A percentile compares a stretch with the other conserved stretches of the same genome.
phyloP scores from a whole-genome alignment of 2,113 vertebrate species.

The Nesoenas mayeri region DNA sequence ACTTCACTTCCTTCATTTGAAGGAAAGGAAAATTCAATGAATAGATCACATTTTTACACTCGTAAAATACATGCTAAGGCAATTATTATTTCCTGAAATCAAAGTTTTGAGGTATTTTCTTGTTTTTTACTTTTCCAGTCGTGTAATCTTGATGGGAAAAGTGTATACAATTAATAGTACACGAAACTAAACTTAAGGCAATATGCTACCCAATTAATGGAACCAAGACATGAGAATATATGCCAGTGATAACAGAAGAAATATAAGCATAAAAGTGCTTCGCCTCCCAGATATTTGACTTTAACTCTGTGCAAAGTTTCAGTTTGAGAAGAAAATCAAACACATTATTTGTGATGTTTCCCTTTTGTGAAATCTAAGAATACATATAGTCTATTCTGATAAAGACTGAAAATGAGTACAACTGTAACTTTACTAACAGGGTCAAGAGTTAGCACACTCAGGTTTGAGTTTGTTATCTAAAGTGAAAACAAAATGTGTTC shows the following conservation, averaged over 20 bases:
- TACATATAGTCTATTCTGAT: neutral
- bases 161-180: neutral
- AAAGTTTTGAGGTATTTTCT: neutral
- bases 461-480: neutral
- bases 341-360: fast-evolving
- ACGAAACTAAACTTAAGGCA: neutral
- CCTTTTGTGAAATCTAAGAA: neutral
- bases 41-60: neutral
- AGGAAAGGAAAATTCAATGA: neutral
- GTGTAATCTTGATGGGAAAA: neutral
- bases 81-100: neutral
- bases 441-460: neutral
- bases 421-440: neutral
- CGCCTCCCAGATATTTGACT: neutral
- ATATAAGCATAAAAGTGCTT: neutral
- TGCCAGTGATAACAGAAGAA: neutral
- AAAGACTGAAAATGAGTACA: neutral
- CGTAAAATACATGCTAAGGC: neutral
- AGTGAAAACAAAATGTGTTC: neutral
- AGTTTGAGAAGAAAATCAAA: neutral
- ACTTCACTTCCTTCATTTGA: neutral
- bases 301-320: neutral
- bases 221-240: neutral
- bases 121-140: fast-evolving
- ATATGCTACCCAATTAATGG: neutral